A percentile compares a stretch with the other conserved stretches of the same genome.
phyloP scores from a whole-genome alignment of 2,797 vertebrate genomes.

The Enteromius radiatus region DNA sequence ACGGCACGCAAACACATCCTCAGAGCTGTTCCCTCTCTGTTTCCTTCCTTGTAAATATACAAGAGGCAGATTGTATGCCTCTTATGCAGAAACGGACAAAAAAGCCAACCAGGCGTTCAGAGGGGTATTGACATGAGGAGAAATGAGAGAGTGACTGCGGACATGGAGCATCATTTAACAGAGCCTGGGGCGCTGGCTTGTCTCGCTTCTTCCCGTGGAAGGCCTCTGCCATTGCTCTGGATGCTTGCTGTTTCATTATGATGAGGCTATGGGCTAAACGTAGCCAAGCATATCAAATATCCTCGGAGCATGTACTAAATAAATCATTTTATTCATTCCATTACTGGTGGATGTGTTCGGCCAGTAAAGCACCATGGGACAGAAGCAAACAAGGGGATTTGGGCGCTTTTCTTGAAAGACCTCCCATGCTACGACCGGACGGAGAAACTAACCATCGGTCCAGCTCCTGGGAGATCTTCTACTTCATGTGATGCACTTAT shows the following conservation, averaged over 20 bases:
- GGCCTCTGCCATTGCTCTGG: conserved; percentile 74
- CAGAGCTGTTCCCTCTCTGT: conserved; percentile 20
- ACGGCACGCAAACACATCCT: conserved; percentile 45
- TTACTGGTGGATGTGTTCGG: conserved; percentile 75
- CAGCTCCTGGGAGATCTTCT: neutral
- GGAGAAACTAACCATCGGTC: conserved; percentile 37
- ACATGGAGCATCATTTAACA: conserved; percentile 78
- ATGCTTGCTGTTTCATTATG: conserved; percentile 83
- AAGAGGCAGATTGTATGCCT: conserved; percentile 59
- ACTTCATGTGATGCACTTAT: neutral
- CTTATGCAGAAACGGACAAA: conserved; percentile 52
- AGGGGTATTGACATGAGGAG: conserved; percentile 76
- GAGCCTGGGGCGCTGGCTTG: conserved; percentile 68
- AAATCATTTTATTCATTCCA: conserved; percentile 83
- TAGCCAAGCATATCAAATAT: conserved; percentile 84
- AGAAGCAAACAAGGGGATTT: conserved; percentile 67
- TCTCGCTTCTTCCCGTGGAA: conserved; percentile 73
- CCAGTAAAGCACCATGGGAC: conserved; percentile 74
- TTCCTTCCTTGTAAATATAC: conserved; percentile 56
- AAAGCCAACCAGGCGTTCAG: conserved; percentile 56
- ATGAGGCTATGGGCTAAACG: conserved; percentile 81
- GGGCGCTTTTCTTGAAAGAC: conserved; percentile 54
- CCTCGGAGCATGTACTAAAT: conserved; percentile 80
- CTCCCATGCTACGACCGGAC: conserved; percentile 12
- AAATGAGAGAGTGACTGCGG: conserved; percentile 77